Conservation (phyloP, 2,888 invertebrate genomes). For the Ormyrus labotus region DNA sequence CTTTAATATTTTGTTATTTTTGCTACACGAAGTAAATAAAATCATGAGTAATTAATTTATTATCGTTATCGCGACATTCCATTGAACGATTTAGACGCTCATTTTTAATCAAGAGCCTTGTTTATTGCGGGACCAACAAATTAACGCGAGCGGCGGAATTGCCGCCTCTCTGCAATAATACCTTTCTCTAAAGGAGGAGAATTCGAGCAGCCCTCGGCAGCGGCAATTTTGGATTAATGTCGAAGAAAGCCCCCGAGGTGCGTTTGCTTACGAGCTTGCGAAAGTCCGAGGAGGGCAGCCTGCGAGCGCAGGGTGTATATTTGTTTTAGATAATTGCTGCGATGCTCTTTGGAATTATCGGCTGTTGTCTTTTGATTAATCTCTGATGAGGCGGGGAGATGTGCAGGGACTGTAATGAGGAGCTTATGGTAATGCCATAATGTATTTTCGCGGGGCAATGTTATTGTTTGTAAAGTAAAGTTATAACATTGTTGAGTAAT, state of each 20-base stretch:
- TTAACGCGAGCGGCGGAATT: conserved; percentile 28
- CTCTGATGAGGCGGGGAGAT: no score
- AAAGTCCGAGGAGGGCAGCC: background rate
- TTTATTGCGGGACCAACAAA: conserved; percentile 34
- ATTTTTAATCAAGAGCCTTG: conserved; percentile 23
- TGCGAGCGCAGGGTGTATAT: no score
- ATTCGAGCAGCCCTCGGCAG: background rate
- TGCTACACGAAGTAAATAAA: no score
- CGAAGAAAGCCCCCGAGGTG: background rate
- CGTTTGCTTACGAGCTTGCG: background rate
- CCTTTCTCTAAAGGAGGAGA: no score
- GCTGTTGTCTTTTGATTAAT: background rate
- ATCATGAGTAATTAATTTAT: no score
- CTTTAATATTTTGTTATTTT: no score
- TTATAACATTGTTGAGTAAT: no score
- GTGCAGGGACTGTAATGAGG: no score
- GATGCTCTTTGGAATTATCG: background rate
- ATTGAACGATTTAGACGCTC: background rate
- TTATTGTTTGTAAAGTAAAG: no score
- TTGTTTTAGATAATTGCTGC: no score
- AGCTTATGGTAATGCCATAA: no score
- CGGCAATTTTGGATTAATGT: conserved; percentile 39
- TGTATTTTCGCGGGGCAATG: no score
- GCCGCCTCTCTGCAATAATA: background rate
- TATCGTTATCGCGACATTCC: background rate